phyloP scores from a whole-genome alignment of 2,888 invertebrate genomes.

The Cheilosia soror region DNA sequence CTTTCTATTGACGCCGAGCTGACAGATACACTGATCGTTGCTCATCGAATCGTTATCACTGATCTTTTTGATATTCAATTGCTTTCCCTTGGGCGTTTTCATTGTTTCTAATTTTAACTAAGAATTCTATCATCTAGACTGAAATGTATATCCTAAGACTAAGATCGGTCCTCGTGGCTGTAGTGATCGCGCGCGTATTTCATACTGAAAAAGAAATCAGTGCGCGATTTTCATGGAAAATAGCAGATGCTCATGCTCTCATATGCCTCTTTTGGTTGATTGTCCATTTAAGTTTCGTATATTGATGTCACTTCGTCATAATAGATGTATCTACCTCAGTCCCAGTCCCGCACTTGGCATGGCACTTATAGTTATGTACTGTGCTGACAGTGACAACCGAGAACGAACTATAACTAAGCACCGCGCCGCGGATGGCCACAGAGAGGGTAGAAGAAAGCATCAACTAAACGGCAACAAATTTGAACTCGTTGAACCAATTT shows the following conservation, averaged over 20 bases:
- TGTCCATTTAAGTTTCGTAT: slow-evolving; percentile 56
- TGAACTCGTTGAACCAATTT: slow-evolving; percentile 78
- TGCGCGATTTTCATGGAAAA: slow-evolving; percentile 50
- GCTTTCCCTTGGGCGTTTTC: slow-evolving; percentile 42
- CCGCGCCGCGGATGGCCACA: neutral
- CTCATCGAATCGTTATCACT: slow-evolving; percentile 70
- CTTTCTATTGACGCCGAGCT: slow-evolving; percentile 81
- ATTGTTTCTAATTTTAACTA: slow-evolving; percentile 19
- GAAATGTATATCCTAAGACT: neutral
- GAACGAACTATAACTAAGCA: slow-evolving; percentile 9
- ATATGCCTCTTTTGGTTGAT: slow-evolving; percentile 53
- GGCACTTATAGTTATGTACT: slow-evolving; percentile 24
- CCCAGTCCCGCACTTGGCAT: neutral
- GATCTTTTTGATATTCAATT: slow-evolving; percentile 72
- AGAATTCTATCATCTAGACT: slow-evolving; percentile 31
- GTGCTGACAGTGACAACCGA: slow-evolving; percentile 11
- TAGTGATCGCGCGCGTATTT: slow-evolving; percentile 80
- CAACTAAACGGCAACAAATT: slow-evolving; percentile 76
- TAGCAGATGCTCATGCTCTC: slow-evolving; percentile 64
- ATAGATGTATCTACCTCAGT: slow-evolving; percentile 23
- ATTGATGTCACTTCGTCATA: slow-evolving; percentile 46
- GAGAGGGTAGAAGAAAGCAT: slow-evolving; percentile 25
- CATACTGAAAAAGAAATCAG: slow-evolving; percentile 78
- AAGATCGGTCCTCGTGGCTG: slow-evolving; percentile 72
- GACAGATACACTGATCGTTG: slow-evolving; percentile 72